phyloP scores from a whole-genome alignment of 2,797 vertebrate genomes.

The Prunella strophiata region DNA sequence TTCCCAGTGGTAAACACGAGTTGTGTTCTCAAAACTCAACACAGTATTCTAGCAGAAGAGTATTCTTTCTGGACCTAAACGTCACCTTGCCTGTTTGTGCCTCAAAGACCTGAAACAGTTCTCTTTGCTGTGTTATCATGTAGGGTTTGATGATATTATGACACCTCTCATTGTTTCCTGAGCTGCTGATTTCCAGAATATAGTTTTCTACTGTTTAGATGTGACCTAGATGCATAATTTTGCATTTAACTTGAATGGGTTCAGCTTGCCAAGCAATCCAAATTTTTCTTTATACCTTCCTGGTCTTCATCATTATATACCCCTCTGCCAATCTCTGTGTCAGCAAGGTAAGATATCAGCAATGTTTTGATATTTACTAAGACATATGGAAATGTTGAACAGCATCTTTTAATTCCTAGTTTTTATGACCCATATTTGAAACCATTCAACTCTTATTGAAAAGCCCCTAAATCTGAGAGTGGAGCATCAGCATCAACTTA shows the following conservation, averaged over 20 bases:
- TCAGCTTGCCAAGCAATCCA: conserved; percentile 40
- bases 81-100: background rate
- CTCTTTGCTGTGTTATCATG: conserved; percentile 12
- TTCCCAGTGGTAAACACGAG: background rate
- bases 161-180: conserved; percentile 61
- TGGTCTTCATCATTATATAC: conserved; percentile 56
- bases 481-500: background rate
- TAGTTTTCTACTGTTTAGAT: conserved; percentile 43
- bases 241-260: conserved; percentile 61
- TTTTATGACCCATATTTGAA: background rate
- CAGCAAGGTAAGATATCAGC: background rate
- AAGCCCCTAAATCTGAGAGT: background rate
- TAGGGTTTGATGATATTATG: conserved; percentile 23
- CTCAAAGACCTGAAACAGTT: conserved; percentile 30
- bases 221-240: conserved; percentile 67
- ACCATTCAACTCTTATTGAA: background rate
- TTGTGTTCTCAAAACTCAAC: background rate
- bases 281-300: conserved; percentile 49
- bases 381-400: conserved; percentile 32
- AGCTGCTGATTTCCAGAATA: conserved; percentile 50
- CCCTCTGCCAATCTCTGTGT: conserved; percentile 46
- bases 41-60: background rate
- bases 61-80: background rate
- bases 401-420: background rate
- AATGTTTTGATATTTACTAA: conserved; percentile 45